phyloP scores from a whole-genome alignment of 2,888 invertebrate species.

The Bombylius discolor region DNA sequence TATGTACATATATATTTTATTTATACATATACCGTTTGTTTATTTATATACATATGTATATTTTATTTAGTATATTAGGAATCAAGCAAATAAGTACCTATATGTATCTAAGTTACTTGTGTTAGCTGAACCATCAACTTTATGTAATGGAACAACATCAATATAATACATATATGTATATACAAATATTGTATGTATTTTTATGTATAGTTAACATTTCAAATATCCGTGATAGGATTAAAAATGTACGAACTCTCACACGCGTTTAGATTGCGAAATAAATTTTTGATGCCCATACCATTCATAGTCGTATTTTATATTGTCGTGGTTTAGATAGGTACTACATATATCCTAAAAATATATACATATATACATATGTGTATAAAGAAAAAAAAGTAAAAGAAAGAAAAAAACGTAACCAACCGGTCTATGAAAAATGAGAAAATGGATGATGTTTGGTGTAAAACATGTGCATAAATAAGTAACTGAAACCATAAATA shows the following conservation, averaged over 20 bases:
- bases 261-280: neutral
- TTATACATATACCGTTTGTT: too few relatives aligned
- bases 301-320: neutral
- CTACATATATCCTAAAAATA: neutral
- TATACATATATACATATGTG: neutral
- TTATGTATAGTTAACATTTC: neutral
- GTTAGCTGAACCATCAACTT: too few relatives aligned
- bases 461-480: neutral
- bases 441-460: neutral
- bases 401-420: neutral
- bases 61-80: too few relatives aligned
- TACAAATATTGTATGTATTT: neutral
- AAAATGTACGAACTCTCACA: slow-evolving; percentile 1
- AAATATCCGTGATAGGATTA: slow-evolving; percentile 13
- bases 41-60: too few relatives aligned
- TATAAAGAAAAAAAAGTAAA: neutral
- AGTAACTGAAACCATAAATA: neutral
- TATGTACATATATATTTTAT: too few relatives aligned
- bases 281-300: neutral
- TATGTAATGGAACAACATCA: too few relatives aligned
- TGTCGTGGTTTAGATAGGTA: too few relatives aligned
- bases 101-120: too few relatives aligned
- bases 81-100: too few relatives aligned
- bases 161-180: too few relatives aligned
- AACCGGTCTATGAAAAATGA: neutral